A percentile compares a stretch with the other conserved stretches of the same genome.
phyloP scores from a whole-genome alignment of 1,140 invertebrate genomes.

The Adelges cooleyi region DNA sequence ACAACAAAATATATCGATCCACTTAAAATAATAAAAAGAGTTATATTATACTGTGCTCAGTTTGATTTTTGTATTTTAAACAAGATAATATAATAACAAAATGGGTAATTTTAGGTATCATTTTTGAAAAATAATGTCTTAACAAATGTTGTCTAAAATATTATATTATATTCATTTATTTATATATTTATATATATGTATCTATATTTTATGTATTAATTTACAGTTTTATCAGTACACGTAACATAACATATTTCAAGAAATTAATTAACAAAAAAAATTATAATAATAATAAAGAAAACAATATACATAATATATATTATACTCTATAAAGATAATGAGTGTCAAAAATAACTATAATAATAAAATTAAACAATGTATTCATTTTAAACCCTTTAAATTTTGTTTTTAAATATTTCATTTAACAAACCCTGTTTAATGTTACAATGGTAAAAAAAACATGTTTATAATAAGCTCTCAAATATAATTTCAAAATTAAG shows the following conservation, averaged over 20 bases:
- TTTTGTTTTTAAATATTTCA: slow-evolving; percentile 17
- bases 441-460: slow-evolving; percentile 26
- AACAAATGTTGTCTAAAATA: too few species aligned
- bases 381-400: background rate
- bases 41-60: background rate
- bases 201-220: too few species aligned
- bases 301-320: too few species aligned
- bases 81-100: slow-evolving; percentile 14
- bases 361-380: background rate
- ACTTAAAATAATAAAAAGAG: slow-evolving; percentile 19
- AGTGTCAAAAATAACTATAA: too few species aligned
- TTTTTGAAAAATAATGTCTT: background rate
- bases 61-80: slow-evolving; percentile 13
- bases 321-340: too few species aligned
- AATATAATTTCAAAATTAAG: slow-evolving; percentile 24
- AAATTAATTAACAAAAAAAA: too few species aligned
- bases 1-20: slow-evolving; percentile 4
- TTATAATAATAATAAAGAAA: too few species aligned
- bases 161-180: too few species aligned
- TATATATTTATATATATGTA: too few species aligned
- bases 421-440: slow-evolving; percentile 24
- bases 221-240: too few species aligned
- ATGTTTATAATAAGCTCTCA: slow-evolving; percentile 16
- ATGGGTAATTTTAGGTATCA: slow-evolving; percentile 12
- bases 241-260: too few species aligned